A percentile compares a stretch with the other conserved stretches of the same genome.
phyloP scores from a whole-genome alignment of 1,140 invertebrate genomes.

The Macrobrachium rosenbergii region DNA sequence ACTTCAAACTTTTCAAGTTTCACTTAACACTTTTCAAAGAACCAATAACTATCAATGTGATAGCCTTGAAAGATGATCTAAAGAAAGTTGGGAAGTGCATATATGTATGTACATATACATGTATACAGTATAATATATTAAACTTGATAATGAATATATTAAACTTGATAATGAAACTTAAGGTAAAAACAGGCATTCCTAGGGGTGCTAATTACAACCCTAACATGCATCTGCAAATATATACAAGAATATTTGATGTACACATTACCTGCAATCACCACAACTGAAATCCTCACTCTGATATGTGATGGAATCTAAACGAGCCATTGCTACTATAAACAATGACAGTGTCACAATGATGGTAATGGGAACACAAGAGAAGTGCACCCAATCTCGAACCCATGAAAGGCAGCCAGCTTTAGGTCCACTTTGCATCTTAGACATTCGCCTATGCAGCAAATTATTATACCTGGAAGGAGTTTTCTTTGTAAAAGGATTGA shows the following conservation, averaged over 20 bases:
- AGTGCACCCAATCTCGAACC: slow-evolving; percentile 23
- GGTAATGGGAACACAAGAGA: slow-evolving; percentile 39
- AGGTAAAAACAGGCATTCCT: neutral
- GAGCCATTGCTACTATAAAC: slow-evolving; percentile 40
- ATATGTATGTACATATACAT: neutral
- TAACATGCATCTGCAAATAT: too few relatives aligned
- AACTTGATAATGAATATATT: neutral
- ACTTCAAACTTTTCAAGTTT: too few relatives aligned
- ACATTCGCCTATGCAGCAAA: slow-evolving; percentile 17
- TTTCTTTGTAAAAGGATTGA: neutral
- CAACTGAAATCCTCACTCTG: neutral
- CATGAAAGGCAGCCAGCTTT: neutral
- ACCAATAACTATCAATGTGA: too few relatives aligned
- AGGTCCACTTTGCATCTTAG: slow-evolving; percentile 24
- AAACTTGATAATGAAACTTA: neutral
- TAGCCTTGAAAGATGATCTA: too few relatives aligned
- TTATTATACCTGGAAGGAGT: slow-evolving; percentile 36
- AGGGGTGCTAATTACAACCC: too few relatives aligned
- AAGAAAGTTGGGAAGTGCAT: too few relatives aligned
- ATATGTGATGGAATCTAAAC: slow-evolving; percentile 17
- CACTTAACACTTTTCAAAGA: too few relatives aligned
- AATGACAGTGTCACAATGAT: slow-evolving; percentile 50
- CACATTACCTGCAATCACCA: slow-evolving; percentile 32
- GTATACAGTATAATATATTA: neutral
- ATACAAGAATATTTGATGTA: too few relatives aligned